These are phyloP conservation scores for Calephelis nemesis DNA, from an alignment of 1,140 invertebrate species.

Conservation along the genomic window DNA sequence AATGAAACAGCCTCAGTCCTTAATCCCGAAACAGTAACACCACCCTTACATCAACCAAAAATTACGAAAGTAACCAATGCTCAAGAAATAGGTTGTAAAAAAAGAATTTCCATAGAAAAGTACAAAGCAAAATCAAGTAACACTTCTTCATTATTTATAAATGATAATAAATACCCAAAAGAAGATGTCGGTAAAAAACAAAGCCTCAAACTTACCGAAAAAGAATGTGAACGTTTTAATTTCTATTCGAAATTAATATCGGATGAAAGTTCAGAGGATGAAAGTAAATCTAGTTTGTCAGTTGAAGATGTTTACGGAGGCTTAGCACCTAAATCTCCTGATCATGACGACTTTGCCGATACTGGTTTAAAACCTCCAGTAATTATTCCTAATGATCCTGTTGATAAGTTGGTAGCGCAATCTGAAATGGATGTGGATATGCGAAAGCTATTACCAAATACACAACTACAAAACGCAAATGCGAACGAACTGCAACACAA, in stretches of 20 bases:
- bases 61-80: constrained; percentile 61
- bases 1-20: constrained; percentile 49
- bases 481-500: too few species aligned
- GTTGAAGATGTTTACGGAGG: constrained; percentile 46
- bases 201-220: constrained; percentile 71
- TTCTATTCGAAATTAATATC: constrained; percentile 62
- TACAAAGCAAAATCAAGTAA: constrained; percentile 64
- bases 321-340: constrained; percentile 69
- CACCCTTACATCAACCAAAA: constrained; percentile 65
- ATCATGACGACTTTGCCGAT: constrained; percentile 51
- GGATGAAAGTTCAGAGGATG: constrained; percentile 54
- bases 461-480: constrained; percentile 13
- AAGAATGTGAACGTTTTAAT: constrained; percentile 82
- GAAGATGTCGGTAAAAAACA: constrained; percentile 59
- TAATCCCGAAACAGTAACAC: constrained; percentile 42
- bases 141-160: not conserved
- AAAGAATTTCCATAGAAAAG: constrained; percentile 75
- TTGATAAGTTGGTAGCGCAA: constrained; percentile 39
- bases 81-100: constrained; percentile 57
- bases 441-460: constrained; percentile 45
- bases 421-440: constrained; percentile 62
- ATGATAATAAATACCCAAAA: constrained; percentile 24
- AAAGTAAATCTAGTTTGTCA: constrained; percentile 36
- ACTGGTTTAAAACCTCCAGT: constrained; percentile 49
- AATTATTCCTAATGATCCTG: constrained; percentile 65